These are phyloP conservation scores for Sitta carolinensis DNA, from an alignment of 2,797 vertebrate genomes.

Conservation along the genomic window DNA sequence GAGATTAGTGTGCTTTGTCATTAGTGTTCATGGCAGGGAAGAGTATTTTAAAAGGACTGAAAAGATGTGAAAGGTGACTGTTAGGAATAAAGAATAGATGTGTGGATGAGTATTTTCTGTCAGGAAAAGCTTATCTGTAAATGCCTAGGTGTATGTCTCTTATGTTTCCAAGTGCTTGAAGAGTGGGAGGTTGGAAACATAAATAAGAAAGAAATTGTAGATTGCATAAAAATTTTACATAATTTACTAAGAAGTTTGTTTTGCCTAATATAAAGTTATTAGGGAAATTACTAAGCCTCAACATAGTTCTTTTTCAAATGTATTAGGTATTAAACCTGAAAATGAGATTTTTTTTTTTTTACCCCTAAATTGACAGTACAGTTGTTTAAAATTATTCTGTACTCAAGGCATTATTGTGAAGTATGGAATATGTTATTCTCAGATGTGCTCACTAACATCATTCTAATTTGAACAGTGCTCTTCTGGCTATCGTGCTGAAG, in stretches of 20 bases:
- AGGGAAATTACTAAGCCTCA: background rate
- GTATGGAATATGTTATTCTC: background rate
- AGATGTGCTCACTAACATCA: background rate
- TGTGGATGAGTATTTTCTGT: background rate
- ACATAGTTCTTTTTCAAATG: background rate
- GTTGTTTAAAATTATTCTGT: background rate
- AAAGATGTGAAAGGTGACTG: background rate
- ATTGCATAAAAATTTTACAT: background rate
- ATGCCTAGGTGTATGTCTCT: background rate
- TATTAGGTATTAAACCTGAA: background rate
- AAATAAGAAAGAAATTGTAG: background rate
- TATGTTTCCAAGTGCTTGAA: background rate
- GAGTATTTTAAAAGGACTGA: background rate
- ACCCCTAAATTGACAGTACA: background rate
- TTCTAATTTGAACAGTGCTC: constrained; percentile 80
- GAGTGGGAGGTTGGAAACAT: background rate
- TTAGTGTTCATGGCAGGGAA: background rate
- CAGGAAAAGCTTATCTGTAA: background rate
- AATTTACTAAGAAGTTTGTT: background rate
- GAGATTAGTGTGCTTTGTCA: background rate
- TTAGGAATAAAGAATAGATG: background rate
- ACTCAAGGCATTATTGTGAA: background rate
- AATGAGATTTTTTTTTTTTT: background rate
- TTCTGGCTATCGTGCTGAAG: constrained; percentile 87
- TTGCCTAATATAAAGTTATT: background rate